Percentiles rank a stretch among this genome's conserved stretches.
These are phyloP conservation scores for Turritopsis rubra DNA, from an alignment of 30 jellyfish, hydroid and myxozoan genomes.

Conservation along the genomic window DNA sequence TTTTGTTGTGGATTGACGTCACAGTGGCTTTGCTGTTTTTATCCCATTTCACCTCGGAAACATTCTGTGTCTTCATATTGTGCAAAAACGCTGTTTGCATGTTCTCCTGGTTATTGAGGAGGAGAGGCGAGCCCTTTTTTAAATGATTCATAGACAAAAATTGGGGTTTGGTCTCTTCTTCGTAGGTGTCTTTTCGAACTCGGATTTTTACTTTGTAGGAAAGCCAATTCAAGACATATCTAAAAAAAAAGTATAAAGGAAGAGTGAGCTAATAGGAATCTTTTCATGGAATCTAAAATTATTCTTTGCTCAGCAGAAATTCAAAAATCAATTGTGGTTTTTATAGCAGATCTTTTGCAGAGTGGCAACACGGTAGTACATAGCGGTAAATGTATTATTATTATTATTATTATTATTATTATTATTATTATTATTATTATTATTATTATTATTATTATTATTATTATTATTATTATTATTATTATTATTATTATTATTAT, in stretches of 20 bases:
- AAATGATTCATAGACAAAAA: not conserved
- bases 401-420: too few relatives aligned
- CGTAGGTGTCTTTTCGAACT: not conserved
- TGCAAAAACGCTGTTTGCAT: slow-evolving; percentile 1
- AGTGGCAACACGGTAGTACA: too few relatives aligned
- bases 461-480: too few relatives aligned
- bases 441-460: too few relatives aligned
- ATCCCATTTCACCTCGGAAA: not conserved
- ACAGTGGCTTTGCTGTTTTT: not conserved
- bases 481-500: too few relatives aligned
- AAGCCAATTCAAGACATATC: slow-evolving; percentile 52
- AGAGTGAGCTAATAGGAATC: too few relatives aligned
- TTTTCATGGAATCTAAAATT: too few relatives aligned
- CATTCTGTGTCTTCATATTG: not conserved
- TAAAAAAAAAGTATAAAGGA: not conserved
- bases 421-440: too few relatives aligned
- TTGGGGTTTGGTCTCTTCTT: not conserved
- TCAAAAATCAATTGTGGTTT: too few relatives aligned
- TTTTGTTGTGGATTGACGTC: not conserved
- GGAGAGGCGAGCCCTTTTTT: not conserved
- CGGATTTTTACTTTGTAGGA: slow-evolving; percentile 71
- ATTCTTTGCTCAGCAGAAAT: too few relatives aligned
- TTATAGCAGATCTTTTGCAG: too few relatives aligned
- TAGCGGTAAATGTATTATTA: too few relatives aligned
- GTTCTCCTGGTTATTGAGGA: slow-evolving; percentile 5